phyloP scores from a whole-genome alignment of 2,113 vertebrate species.

The Aspiorhynchus laticeps region DNA sequence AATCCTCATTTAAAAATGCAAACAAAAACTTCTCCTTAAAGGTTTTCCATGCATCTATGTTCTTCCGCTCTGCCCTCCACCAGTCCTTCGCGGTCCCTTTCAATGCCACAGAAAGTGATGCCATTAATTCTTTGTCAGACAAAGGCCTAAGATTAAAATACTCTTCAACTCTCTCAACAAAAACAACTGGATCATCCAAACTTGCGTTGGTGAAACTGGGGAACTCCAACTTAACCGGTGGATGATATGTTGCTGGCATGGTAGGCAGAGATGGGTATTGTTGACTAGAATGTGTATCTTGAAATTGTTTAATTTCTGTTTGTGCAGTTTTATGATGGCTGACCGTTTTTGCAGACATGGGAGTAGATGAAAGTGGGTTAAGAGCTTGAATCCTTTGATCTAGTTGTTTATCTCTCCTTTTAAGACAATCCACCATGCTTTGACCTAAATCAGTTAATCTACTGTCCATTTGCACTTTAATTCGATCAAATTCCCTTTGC shows the following conservation, averaged over 20 bases:
- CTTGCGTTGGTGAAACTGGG: neutral
- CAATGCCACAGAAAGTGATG: neutral
- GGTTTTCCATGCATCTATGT: neutral
- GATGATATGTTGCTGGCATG: neutral
- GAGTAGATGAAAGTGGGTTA: neutral
- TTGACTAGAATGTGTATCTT: neutral
- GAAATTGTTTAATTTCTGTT: neutral
- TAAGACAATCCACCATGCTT: conserved; percentile 4
- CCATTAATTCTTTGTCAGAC: neutral
- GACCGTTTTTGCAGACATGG: neutral
- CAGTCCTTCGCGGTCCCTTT: neutral
- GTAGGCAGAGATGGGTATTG: neutral
- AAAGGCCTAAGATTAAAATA: neutral
- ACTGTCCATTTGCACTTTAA: neutral
- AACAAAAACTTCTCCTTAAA: conserved; percentile 4
- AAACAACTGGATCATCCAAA: neutral
- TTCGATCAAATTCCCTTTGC: no score
- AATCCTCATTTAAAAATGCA: neutral
- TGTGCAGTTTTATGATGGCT: neutral
- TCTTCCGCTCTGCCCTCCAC: conserved; percentile 19
- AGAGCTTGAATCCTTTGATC: neutral
- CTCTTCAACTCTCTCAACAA: neutral
- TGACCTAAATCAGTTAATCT: neutral
- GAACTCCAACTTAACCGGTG: neutral
- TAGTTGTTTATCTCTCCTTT: neutral